A percentile compares a stretch with the other conserved stretches of the same genome.
Conservation (phyloP, 1,140 invertebrate genomes). For the Samia ricini region DNA sequence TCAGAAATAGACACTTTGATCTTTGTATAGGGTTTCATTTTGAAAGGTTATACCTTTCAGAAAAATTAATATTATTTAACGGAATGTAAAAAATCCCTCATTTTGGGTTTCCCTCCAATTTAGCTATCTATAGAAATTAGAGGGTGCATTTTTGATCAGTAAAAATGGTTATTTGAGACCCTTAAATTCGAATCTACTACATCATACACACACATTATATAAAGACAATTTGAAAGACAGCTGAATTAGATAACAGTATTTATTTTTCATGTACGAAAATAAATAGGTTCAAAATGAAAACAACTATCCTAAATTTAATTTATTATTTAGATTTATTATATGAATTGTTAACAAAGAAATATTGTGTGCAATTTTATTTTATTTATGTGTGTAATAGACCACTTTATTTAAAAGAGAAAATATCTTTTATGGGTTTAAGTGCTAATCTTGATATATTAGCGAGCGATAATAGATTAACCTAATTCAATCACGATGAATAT, state of each 20-base stretch:
- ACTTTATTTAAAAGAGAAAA: neutral
- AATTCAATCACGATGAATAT: neutral
- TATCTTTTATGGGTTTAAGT: neutral
- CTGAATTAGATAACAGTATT: no score
- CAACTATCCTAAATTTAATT: no score
- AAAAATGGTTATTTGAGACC: neutral
- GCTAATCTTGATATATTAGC: neutral
- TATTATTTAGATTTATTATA: no score
- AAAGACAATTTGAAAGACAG: no score
- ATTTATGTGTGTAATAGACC: neutral
- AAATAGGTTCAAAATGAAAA: no score
- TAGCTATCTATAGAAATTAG: neutral
- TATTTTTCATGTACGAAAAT: no score
- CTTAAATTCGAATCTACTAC: neutral
- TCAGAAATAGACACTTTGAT: no score
- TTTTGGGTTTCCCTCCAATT: neutral
- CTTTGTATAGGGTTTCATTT: no score
- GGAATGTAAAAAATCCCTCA: neutral
- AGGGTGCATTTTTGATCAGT: neutral
- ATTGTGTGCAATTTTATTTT: no score
- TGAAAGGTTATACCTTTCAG: neutral
- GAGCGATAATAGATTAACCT: neutral
- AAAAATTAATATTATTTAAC: neutral
- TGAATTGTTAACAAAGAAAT: no score
- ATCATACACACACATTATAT: no score